Conservation (phyloP, 2,888 invertebrate species). For the Ctena decussata region DNA sequence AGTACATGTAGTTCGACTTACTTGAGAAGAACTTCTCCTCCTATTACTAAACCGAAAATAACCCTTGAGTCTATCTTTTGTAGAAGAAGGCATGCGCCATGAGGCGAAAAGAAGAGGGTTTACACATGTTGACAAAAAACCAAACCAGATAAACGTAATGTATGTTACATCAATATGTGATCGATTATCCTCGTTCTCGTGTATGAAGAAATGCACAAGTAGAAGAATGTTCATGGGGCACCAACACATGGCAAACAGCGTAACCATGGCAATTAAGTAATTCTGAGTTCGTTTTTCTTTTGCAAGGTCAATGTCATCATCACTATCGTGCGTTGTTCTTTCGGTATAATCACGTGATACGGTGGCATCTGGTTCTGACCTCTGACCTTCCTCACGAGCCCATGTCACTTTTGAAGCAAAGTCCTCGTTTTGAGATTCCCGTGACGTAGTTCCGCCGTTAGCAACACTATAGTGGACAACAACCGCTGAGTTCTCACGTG, state of each 20-base stretch:
- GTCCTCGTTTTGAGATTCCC: conserved; percentile 15
- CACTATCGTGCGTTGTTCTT: conserved; percentile 75
- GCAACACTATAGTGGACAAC: conserved; percentile 74
- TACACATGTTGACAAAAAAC: conserved; percentile 90
- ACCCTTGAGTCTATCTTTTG: conserved; percentile 82
- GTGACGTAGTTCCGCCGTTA: conserved; percentile 1
- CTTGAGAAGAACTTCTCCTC: conserved; percentile 65
- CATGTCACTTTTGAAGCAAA: conserved; percentile 47
- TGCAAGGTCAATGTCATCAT: conserved; percentile 84
- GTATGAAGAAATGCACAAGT: conserved; percentile 90
- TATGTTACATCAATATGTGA: conserved; percentile 91
- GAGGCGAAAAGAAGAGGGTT: conserved; percentile 90
- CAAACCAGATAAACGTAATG: conserved; percentile 91
- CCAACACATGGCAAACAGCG: conserved; percentile 90
- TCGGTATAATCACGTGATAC: conserved; percentile 52
- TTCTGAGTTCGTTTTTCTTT: conserved; percentile 91
- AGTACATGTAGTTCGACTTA: conserved; percentile 55
- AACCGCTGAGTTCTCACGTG: conserved; percentile 71
- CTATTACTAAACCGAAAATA: conserved; percentile 84
- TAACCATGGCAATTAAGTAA: conserved; percentile 91
- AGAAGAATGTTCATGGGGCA: conserved; percentile 90
- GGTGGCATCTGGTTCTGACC: background rate
- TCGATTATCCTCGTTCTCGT: conserved; percentile 91
- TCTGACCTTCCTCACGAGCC: conserved; percentile 2
- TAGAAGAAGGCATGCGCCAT: conserved; percentile 89